These are phyloP conservation scores for Austrofundulus limnaeus DNA, from an alignment of 2,113 vertebrate genomes.

Conservation along the genomic window DNA sequence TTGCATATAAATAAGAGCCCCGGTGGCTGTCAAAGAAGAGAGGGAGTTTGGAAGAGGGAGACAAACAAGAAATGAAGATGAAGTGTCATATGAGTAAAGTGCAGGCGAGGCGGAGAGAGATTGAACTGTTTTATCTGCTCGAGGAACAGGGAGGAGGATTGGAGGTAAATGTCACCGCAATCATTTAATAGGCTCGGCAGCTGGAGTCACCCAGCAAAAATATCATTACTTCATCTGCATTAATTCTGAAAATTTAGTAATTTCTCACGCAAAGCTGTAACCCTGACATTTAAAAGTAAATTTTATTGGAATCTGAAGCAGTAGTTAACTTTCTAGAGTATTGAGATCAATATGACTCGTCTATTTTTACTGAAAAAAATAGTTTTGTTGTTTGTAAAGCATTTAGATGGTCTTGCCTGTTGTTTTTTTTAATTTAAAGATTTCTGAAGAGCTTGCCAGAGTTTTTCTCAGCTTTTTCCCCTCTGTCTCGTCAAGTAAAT, in stretches of 20 bases:
- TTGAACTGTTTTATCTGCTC: conserved; percentile 53
- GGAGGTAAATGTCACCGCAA: conserved; percentile 64
- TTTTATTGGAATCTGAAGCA: neutral
- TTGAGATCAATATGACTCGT: neutral
- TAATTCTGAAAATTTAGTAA: conserved; percentile 4
- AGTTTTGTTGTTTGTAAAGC: neutral
- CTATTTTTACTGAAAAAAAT: neutral
- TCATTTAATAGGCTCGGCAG: conserved; percentile 50
- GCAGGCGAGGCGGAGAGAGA: conserved; percentile 41
- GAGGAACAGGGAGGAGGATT: conserved; percentile 23
- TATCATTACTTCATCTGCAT: conserved; percentile 25
- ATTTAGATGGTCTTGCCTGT: neutral
- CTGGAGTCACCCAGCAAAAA: conserved; percentile 28
- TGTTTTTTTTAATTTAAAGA: neutral
- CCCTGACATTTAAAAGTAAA: neutral
- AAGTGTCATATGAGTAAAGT: conserved; percentile 62
- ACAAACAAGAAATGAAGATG: conserved; percentile 61
- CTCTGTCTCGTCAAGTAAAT: too few species aligned
- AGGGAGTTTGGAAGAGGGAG: conserved; percentile 28
- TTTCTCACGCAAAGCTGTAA: neutral
- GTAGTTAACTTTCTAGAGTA: neutral
- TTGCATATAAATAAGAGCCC: conserved; percentile 71
- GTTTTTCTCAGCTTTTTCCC: too few species aligned
- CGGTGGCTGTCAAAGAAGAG: conserved; percentile 45
- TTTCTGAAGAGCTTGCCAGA: too few species aligned